These are phyloP conservation scores for Stenotaenia linearis DNA, from an alignment of 2,888 invertebrate species.

Conservation along the genomic window DNA sequence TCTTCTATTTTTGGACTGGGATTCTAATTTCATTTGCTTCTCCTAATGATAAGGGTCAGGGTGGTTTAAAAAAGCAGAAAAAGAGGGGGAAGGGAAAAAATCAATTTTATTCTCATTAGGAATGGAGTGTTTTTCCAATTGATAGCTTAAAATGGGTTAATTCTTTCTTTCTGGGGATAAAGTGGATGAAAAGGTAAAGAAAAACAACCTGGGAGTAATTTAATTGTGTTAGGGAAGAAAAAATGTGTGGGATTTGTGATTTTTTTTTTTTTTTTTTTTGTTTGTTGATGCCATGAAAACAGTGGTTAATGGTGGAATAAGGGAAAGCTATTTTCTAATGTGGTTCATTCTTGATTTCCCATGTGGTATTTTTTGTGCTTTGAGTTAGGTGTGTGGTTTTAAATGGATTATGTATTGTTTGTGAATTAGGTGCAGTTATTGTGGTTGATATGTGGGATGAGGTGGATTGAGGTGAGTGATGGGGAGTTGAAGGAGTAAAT, in stretches of 20 bases:
- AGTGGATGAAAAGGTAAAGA: background rate
- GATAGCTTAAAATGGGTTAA: background rate
- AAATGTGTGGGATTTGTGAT: background rate
- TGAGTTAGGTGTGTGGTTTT: background rate
- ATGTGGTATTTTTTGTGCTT: background rate
- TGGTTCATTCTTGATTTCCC: background rate
- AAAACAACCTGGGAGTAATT: background rate
- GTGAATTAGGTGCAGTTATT: background rate
- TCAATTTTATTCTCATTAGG: background rate
- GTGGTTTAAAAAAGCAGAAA: background rate
- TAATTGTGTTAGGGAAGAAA: background rate
- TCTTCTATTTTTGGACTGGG: background rate
- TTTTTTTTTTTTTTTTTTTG: no score
- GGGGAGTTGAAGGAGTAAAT: no score
- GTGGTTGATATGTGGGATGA: background rate
- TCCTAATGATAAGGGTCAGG: background rate
- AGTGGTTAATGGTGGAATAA: background rate
- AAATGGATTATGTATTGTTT: background rate
- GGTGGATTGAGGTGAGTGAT: background rate
- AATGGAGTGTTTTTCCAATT: background rate
- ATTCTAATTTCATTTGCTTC: background rate
- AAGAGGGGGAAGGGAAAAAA: background rate
- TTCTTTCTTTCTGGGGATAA: background rate
- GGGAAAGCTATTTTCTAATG: background rate
- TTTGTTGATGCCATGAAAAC: background rate